A percentile compares a stretch with the other conserved stretches of the same genome.
Evolutionary conservation across 2,797 vertebrate species (phyloP).

Genomic region (Bovichtus diacanthus): DNA sequence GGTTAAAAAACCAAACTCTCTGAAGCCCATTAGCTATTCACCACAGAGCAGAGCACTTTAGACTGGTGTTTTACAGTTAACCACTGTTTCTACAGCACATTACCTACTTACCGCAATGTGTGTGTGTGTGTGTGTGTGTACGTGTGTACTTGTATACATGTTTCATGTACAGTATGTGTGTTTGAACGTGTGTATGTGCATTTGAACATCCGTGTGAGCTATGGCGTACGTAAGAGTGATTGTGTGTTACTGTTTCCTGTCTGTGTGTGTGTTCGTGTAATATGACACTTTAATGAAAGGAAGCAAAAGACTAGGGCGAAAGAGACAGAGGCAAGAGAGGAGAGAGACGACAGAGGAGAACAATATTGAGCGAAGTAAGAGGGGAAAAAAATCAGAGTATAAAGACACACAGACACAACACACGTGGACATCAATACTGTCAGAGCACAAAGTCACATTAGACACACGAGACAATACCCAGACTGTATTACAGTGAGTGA

Average conservation of each 20-base stretch:
- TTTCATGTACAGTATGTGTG: constrained; percentile 10
- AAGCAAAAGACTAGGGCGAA: constrained; percentile 58
- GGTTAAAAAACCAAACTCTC: constrained; percentile 76
- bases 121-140: constrained; percentile 40
- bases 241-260: constrained; percentile 43
- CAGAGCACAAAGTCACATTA: constrained; percentile 59
- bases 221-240: constrained; percentile 13
- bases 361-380: constrained; percentile 52
- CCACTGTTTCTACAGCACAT: constrained; percentile 76
- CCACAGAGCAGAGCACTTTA: constrained; percentile 79
- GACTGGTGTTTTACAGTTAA: constrained; percentile 75
- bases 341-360: constrained; percentile 53
- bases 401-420: constrained; percentile 24
- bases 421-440: constrained; percentile 53
- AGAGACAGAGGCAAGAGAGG: constrained; percentile 48
- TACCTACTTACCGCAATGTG: constrained; percentile 67
- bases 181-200: constrained; percentile 30
- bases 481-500: constrained; percentile 49
- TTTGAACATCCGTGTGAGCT: constrained; percentile 29
- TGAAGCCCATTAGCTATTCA: constrained; percentile 76
- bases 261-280: constrained; percentile 62
- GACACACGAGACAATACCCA: constrained; percentile 29
- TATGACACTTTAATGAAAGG: constrained; percentile 82
- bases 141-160: constrained; percentile 4
- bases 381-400: constrained; percentile 7